Evolutionary conservation across 2,888 invertebrate genomes (phyloP), one percentile per base, ranked within the genome.

Genomic region (Mycalesis mineus): DNA sequence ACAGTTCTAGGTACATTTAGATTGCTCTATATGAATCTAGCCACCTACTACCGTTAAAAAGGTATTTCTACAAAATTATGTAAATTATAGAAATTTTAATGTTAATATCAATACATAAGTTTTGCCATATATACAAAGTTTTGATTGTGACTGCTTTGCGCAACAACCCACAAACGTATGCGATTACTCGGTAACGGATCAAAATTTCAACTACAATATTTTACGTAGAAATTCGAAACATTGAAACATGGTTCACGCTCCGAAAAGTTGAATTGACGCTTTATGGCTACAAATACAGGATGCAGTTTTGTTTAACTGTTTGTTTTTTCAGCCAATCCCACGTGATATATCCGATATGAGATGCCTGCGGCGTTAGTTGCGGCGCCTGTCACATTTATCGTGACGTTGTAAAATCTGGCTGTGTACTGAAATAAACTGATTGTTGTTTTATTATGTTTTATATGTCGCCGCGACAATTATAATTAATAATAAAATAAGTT

Each of bases 341-440:
- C 31, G 15, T 41, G 51, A 51, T 41, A 31, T 28, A 58, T 29
- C 9, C 28, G 9, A 11, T 53, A 33, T 40, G 13, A 52, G 28
- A 42, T 9, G 58, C 58, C 40, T 31, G 49, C 54, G 36, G 55
- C 50, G 50, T 33, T 55, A 44, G 49, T 55, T 55, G 49, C 36
- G 29, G 42, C 36, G 48, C 37, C 29, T 17, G 22, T 37, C 37
- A 54, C 29, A 51, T 57, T 57, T 44, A 36, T 44, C 31, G 33
- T 31, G 47, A 31, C 47, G 9, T 31, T 15, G 39, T 33, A 54
- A 50, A 49, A 50, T 55, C 17, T 49, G 42, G 9, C 15, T 44
- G 37, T 54, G 37, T 47, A 14, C n/a, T 44, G 29, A 54, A 48
- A 53, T 48, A 33, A 13, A 15, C 29, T 13, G 40, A 28, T 44